phyloP scores from a whole-genome alignment of 2,797 vertebrate species.

The Sebastes taczanowskii region DNA sequence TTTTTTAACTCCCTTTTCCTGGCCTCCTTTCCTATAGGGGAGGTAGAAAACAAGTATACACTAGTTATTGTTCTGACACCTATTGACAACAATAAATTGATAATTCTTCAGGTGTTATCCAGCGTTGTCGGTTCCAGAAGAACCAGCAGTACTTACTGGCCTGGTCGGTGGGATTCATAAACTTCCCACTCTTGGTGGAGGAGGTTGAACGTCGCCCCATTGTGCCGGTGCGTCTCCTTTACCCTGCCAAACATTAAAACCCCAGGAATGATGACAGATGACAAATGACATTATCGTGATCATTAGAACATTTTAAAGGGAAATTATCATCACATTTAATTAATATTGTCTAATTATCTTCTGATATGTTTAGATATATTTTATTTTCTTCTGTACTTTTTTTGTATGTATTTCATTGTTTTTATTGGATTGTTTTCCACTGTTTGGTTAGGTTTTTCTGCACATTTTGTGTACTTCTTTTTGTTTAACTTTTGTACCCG shows the following conservation, averaged over 20 bases:
- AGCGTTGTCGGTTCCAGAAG: background rate
- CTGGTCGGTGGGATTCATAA: constrained; percentile 99
- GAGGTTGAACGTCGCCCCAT: constrained; percentile 98
- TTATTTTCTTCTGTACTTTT: too few species aligned
- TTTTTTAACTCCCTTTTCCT: constrained; percentile 97
- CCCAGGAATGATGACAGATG: background rate
- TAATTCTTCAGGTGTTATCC: background rate
- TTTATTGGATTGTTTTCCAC: too few species aligned
- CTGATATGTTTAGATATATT: too few species aligned
- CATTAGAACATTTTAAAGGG: too few species aligned
- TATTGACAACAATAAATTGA: background rate
- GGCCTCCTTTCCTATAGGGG: constrained; percentile 92
- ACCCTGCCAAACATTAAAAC: constrained; percentile 44
- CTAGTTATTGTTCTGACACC: background rate
- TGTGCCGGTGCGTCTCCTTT: constrained; percentile 64
- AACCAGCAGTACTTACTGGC: constrained; percentile 89
- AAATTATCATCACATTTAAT: too few species aligned
- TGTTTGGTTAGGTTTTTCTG: too few species aligned
- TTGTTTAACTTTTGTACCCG: too few species aligned
- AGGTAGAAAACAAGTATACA: background rate
- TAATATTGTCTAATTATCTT: too few species aligned
- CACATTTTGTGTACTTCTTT: too few species aligned
- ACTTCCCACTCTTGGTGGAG: constrained; percentile 99
- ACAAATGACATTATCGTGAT: background rate
- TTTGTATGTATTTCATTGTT: too few species aligned